These are phyloP conservation scores for Chinchilla lanigera DNA, from an alignment of 2,113 vertebrate genomes.

Conservation along the genomic window DNA sequence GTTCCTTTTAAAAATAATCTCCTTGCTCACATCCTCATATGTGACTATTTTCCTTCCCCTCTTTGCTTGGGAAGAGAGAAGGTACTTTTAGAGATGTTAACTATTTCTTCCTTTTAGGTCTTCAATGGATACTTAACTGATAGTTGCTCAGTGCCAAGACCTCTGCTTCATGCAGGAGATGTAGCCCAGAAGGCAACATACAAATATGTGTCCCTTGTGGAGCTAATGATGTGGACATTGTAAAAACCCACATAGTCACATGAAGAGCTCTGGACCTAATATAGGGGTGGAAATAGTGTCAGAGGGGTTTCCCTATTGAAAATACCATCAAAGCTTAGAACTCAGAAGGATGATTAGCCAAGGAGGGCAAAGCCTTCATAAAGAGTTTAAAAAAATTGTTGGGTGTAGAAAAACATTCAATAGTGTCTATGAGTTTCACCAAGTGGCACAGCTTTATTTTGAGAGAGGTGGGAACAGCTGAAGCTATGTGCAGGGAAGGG, in stretches of 20 bases:
- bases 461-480: fast-evolving
- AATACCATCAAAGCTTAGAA: background rate
- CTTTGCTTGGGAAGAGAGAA: background rate
- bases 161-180: background rate
- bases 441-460: background rate
- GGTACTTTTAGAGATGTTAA: background rate
- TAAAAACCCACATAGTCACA: fast-evolving
- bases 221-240: fast-evolving
- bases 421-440: background rate
- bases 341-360: background rate
- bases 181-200: fast-evolving
- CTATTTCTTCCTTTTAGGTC: background rate
- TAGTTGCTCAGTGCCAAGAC: background rate
- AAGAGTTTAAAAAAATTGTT: background rate
- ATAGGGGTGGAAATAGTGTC: no score
- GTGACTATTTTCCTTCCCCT: background rate
- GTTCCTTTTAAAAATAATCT: background rate
- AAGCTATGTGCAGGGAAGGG: background rate
- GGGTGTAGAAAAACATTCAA: background rate
- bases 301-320: background rate
- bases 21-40: background rate
- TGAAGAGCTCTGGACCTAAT: background rate
- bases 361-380: background rate
- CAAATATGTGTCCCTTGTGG: fast-evolving
- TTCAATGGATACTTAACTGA: background rate